These are phyloP conservation scores for Nomia melanderi DNA, from an alignment of 1,140 invertebrate species.

Conservation along the genomic window DNA sequence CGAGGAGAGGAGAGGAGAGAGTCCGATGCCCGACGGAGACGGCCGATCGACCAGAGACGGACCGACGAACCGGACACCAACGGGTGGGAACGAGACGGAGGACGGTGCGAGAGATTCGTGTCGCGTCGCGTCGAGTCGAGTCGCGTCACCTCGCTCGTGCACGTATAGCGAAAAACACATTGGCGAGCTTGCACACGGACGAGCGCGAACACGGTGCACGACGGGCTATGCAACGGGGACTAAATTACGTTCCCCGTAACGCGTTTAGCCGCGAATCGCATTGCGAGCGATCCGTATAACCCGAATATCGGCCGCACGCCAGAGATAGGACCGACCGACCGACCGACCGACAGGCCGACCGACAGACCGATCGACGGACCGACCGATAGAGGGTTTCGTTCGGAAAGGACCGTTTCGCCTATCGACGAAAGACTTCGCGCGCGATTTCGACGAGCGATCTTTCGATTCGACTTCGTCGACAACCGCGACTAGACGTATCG, in stretches of 20 bases:
- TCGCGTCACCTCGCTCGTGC: constrained; percentile 24
- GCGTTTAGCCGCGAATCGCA: constrained; percentile 79
- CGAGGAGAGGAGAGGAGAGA: constrained; percentile 21
- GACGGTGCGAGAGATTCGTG: not conserved
- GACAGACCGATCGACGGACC: constrained; percentile 54
- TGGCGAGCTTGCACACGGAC: constrained; percentile 33
- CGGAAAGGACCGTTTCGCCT: constrained; percentile 29
- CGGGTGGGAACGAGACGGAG: constrained; percentile 22
- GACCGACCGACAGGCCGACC: too few relatives aligned
- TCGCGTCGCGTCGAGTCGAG: constrained; percentile 8
- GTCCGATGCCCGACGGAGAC: not conserved
- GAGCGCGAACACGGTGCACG: constrained; percentile 51
- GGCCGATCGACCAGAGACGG: not conserved
- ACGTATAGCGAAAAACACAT: constrained; percentile 47
- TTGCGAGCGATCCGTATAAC: constrained; percentile 78
- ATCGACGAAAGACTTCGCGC: constrained; percentile 34
- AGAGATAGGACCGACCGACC: constrained; percentile 61
- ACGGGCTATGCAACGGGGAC: constrained; percentile 66
- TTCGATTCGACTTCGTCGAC: constrained; percentile 8
- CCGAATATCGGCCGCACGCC: constrained; percentile 73
- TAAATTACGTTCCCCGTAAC: constrained; percentile 79
- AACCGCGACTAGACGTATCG: not conserved
- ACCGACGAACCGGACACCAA: not conserved
- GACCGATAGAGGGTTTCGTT: constrained; percentile 35
- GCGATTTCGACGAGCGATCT: not conserved